Base-by-base conservation (phyloP, 2,113 vertebrate genomes). In the Bambusicola thoracicus region DNA sequence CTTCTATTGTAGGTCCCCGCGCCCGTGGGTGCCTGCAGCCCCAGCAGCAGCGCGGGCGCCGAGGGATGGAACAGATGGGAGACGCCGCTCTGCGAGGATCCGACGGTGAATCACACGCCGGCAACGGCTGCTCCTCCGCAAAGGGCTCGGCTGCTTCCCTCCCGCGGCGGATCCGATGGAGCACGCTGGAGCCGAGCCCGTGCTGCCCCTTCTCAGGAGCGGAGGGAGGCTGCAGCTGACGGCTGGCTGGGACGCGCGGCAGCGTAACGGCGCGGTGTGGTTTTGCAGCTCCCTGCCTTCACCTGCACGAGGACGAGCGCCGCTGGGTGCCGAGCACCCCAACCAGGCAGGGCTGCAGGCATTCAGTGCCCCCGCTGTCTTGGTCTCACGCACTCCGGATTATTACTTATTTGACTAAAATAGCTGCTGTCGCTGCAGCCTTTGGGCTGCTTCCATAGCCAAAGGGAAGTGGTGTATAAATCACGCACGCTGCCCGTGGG, bases 11-110 rank as follows among this genome's bases (percentile, higher is more conserved):
- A 15, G 36, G 41, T 44, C 40, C 24, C 18, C 0, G 0, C 49
- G 13, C 53, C 70, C 86, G 21, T 2, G 41, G 41, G 84, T 48
- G 51, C 72, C 78, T 66, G 62, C 58, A 79, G 51, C 43, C 61
- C 55, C 5, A 3, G 25, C 2, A 14, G 59, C 41, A 78, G 27
- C 27, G 13, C 0, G 2, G 49, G 49, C 36, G 81, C 81, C 1
- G 44, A 85, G 81, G 67, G 90, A 92, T 38, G 44, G 90, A 96
- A 36, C 95, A 96, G 94, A 94, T 93, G 96, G 58, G 78, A 94
- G 72, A 89, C 1, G 40, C 78, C 22, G 67, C 86, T 87, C 74
- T 24, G 5, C 93, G 84, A 95, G 70, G 70, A 96, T 81, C 59
- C 1, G 4, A 40, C 4, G 8, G 87, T 96, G 94, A 95, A 85